Base-by-base conservation (phyloP, 1,140 invertebrate genomes). In the Drosophila persimilis region DNA sequence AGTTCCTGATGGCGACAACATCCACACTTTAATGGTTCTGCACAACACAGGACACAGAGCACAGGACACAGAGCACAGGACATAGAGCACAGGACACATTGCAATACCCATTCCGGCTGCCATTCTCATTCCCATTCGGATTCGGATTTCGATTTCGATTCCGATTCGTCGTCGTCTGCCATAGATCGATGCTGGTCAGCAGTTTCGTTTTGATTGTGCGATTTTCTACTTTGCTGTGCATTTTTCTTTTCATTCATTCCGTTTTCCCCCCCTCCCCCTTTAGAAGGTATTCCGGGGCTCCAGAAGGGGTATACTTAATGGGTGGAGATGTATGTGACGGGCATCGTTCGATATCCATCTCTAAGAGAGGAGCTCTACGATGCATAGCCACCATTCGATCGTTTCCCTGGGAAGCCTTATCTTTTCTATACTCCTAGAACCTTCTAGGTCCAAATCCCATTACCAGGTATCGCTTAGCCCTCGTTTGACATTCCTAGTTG, bases 141-240 rank as follows among this genome's bases (percentile, higher is more conserved):
- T 65, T 73, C 20, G 58, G 39, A 72, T 59, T 65, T 8, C 59
- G 45, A 71, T 65, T 76, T 63, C 65, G 46, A 77, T 50, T 71
- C 55, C 24, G 24, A 26, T 26, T 26, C 24, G 24, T 26, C 24
- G 54, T 60, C 46, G 53, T 50, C 44, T 24, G 47, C 58, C 57
- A 44, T 55, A 67, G 48, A 67, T 73, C 77, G 62, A 61, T 75
- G 80, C 77, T 86, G 83, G 81, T 85, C 80, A 85, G 80, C 80
- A 85, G 69, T 85, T 86, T 86, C 83, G 53, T 71, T 88, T 81
- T 86, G 83, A 86, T 86, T 86, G 81, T 85, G 60, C 81, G 69
- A 80, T 80, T 85, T 81, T 85, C 80, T 73, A 77, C 67, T 77
- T 80, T 77, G 56, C 80, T 85, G 52, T 85, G 73, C 77, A 85